These are phyloP conservation scores for Brachionus manjavacas DNA, from an alignment of 1,140 invertebrate genomes.

Conservation along the genomic window DNA sequence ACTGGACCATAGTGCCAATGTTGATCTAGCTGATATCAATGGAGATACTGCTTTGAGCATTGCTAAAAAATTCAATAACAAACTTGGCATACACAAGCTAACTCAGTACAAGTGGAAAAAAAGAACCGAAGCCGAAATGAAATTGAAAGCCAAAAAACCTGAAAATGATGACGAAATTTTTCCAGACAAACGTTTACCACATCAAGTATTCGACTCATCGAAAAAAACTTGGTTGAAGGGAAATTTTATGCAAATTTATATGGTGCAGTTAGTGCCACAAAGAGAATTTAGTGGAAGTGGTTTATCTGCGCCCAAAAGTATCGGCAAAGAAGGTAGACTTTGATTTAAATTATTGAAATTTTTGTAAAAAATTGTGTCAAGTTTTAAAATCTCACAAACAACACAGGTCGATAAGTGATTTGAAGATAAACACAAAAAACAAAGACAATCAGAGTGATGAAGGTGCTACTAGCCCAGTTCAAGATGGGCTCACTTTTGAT, in stretches of 20 bases:
- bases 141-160: neutral
- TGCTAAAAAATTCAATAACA: conserved; percentile 41
- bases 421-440: neutral
- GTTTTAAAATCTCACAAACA: conserved; percentile 24
- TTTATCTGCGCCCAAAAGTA: conserved; percentile 30
- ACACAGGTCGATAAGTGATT: conserved; percentile 9
- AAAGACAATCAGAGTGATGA: neutral
- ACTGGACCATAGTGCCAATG: conserved; percentile 28
- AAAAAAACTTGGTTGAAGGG: conserved; percentile 40
- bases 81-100: conserved; percentile 23
- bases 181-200: conserved; percentile 6
- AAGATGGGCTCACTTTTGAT: conserved; percentile 8
- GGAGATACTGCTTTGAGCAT: conserved; percentile 13
- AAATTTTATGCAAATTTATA: conserved; percentile 41
- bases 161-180: conserved; percentile 36
- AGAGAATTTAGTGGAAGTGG: conserved; percentile 31
- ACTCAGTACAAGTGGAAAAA: conserved; percentile 41
- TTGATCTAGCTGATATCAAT: conserved; percentile 24
- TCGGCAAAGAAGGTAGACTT: conserved; percentile 24
- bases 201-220: conserved; percentile 41
- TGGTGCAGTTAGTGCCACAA: conserved; percentile 31
- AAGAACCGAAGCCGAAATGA: conserved; percentile 28
- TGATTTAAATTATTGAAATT: neutral
- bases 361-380: neutral
- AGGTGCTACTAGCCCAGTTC: neutral